Evolutionary conservation across 2,113 vertebrate species (phyloP).

Genomic region (Lethenteron camtschaticum): DNA sequence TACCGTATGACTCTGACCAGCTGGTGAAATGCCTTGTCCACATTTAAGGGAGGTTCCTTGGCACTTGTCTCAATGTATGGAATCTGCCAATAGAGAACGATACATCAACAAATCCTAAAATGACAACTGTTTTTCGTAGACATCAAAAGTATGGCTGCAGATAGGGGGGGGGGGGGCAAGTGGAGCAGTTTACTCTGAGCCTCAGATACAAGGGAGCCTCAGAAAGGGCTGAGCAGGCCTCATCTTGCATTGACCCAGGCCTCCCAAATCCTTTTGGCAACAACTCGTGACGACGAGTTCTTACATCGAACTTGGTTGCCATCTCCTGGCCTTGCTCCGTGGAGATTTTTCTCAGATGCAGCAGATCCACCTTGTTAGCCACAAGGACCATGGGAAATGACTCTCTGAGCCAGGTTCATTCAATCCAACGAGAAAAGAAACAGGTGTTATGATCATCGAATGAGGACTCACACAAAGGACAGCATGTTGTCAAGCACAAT

Average conservation of each 20-base stretch:
- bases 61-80: constrained; percentile 97
- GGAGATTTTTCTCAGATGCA: constrained; percentile 81
- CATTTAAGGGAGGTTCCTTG: constrained; percentile 91
- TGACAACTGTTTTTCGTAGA: too few relatives aligned
- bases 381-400: constrained; percentile 96
- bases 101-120: too few relatives aligned
- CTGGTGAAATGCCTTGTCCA: constrained; percentile 94
- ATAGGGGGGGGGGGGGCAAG: neutral
- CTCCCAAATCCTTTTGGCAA: neutral
- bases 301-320: constrained; percentile 85
- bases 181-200: too few relatives aligned
- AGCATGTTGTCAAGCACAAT: too few relatives aligned
- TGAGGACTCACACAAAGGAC: too few relatives aligned
- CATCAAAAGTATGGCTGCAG: too few relatives aligned
- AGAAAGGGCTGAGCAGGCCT: neutral
- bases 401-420: constrained; percentile 28
- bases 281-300: constrained; percentile 12
- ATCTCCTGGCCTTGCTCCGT: constrained; percentile 86
- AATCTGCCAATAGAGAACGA: constrained; percentile 31
- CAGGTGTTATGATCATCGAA: too few relatives aligned
- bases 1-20: constrained; percentile 88
- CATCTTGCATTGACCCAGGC: neutral
- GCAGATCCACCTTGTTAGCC: constrained; percentile 90
- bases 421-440: too few relatives aligned
- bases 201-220: neutral